phyloP scores from a whole-genome alignment of 2,797 vertebrate species.

The Lemur catta region DNA sequence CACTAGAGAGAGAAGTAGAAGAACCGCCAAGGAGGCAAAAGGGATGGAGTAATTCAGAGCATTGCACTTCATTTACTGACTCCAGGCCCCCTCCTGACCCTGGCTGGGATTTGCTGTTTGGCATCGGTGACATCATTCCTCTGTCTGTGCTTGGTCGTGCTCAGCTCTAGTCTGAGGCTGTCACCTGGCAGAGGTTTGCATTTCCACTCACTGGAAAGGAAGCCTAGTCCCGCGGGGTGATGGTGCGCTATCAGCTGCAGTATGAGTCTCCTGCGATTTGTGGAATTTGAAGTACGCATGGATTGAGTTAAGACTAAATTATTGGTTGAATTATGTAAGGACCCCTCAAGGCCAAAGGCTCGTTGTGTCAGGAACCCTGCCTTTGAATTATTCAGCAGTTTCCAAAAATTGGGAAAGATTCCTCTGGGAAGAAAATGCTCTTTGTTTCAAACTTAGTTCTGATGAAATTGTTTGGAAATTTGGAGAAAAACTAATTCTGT shows the following conservation, averaged over 20 bases:
- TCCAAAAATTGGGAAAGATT: background rate
- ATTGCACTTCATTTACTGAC: rapidly evolving
- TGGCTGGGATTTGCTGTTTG: background rate
- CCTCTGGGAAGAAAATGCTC: background rate
- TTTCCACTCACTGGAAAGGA: background rate
- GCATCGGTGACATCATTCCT: background rate
- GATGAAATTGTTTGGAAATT: background rate
- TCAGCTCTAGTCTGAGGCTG: background rate
- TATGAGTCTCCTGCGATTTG: background rate
- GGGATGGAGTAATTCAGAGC: no score
- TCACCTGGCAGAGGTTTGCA: no score
- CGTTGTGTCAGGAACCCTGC: background rate
- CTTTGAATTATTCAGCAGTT: background rate
- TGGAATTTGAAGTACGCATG: background rate
- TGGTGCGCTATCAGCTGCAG: rapidly evolving
- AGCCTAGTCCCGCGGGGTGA: background rate
- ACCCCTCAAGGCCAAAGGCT: background rate
- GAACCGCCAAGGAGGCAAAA: background rate
- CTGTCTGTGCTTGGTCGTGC: background rate
- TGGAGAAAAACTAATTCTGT: background rate
- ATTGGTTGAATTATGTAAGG: background rate
- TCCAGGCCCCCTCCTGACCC: background rate
- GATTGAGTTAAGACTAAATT: background rate
- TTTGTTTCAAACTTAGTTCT: conserved; percentile 3
- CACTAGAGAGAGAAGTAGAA: background rate